Percentiles rank a stretch among this genome's conserved stretches.
phyloP scores from a whole-genome alignment of 2,888 invertebrate species.

The Sipha maydis region DNA sequence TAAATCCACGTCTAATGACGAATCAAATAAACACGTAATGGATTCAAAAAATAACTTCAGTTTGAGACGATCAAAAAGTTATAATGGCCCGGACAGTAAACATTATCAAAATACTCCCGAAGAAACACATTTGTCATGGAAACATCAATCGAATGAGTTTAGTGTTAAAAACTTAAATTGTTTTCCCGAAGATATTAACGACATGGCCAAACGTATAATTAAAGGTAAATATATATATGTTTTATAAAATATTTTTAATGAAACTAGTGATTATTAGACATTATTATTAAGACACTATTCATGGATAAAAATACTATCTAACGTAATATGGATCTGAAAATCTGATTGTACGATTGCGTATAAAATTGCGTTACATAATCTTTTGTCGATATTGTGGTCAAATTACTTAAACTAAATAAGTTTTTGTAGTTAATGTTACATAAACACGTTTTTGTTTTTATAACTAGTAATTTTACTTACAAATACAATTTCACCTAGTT shows the following conservation, averaged over 20 bases:
- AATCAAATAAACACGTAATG: neutral
- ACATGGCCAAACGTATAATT: constrained; percentile 51
- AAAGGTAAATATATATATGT: constrained; percentile 25
- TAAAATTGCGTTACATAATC: neutral
- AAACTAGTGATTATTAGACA: neutral
- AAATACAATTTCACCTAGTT: too few relatives aligned
- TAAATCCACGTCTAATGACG: constrained; percentile 3
- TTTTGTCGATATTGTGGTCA: neutral
- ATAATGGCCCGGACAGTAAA: constrained; percentile 36
- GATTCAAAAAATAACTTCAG: constrained; percentile 35
- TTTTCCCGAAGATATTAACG: constrained; percentile 55
- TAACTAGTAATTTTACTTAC: too few relatives aligned
- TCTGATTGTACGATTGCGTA: neutral
- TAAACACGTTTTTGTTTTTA: too few relatives aligned
- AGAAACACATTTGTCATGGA: neutral
- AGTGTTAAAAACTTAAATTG: constrained; percentile 32
- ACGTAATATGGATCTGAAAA: neutral
- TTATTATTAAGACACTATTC: neutral
- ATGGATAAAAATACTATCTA: neutral
- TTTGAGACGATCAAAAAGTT: constrained; percentile 51
- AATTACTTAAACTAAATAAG: too few relatives aligned
- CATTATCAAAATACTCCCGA: constrained; percentile 10
- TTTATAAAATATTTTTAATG: too few relatives aligned
- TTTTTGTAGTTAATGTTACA: too few relatives aligned
- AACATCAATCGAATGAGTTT: constrained; percentile 29